Base-by-base conservation (phyloP, 2,888 invertebrate genomes). In the Rotaria sp. region DNA sequence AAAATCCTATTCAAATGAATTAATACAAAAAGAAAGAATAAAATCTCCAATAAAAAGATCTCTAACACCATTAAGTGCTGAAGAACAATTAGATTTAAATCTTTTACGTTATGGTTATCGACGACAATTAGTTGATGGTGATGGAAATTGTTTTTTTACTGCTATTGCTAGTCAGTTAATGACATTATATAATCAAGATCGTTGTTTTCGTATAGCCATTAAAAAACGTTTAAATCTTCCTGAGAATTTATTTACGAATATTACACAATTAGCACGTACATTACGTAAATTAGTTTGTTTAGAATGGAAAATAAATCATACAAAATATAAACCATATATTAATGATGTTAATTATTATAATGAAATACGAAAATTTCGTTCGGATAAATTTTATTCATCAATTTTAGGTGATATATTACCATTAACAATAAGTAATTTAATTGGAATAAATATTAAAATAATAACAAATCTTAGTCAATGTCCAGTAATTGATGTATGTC, bases 91-190 rank as follows among this genome's bases (percentile, higher is more conserved):
- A 45, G 45, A 80, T 80, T n/a, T 45, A 45, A 80, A 80, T 80
- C 80, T 80, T n/a, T 41, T 5, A 80, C 41, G 45, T 45, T 45
- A 11, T 41, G 80, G 80, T 80, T 80, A 80, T 45, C 41, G 45
- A 45, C 24, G 80, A 45, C 26, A 45, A 80, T 41, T 80, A 26
- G 80, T 80, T n/a, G n/a, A 80, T 80, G 80, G 45, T 3, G 80
- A 80, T 80, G 80, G 80, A 26, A 80, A 80, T 45, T 80, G 80
- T 80, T 80, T 80, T 80, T 80, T 80, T 45, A 45, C 80, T 26
- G 80, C 80, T 80, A 80, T 80, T 80, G 80, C 80, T 45, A 80
- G 41, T 80, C 45, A 80, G 45, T 80, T 80, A 80, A 80, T 80
- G n/a, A 45, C 26, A 45, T 80, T 80, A 13, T 80, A 15, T n/a